A percentile compares a stretch with the other conserved stretches of the same genome.
Evolutionary conservation across 2,113 vertebrate species (phyloP).

Genomic region (Polypterus bichir): DNA sequence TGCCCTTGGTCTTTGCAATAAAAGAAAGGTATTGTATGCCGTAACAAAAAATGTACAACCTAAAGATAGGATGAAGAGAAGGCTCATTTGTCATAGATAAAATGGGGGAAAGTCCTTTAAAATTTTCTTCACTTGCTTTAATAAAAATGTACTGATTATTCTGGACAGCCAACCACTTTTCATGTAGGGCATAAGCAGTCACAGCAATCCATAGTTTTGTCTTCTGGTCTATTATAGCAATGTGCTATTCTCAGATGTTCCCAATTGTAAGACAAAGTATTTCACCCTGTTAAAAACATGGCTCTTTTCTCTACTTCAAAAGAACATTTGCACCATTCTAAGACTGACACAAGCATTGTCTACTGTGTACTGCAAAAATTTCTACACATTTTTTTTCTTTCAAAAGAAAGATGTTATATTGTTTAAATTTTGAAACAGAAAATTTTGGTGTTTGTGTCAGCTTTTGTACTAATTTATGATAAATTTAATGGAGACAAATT

Average conservation of each 20-base stretch:
- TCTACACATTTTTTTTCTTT: too few species aligned
- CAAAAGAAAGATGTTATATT: too few species aligned
- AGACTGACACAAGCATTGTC: too few species aligned
- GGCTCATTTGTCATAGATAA: slow-evolving; percentile 1
- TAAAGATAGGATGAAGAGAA: not conserved
- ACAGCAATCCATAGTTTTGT: not conserved
- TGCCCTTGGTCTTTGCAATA: not conserved
- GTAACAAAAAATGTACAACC: not conserved
- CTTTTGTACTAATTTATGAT: too few species aligned
- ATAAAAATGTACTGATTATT: not conserved
- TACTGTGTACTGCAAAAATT: too few species aligned
- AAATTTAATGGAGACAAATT: too few species aligned
- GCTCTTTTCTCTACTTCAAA: not conserved
- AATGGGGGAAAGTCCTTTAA: not conserved
- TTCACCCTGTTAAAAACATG: not conserved
- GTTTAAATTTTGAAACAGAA: too few species aligned
- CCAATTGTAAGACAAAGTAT: not conserved
- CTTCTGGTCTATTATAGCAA: not conserved
- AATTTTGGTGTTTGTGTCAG: too few species aligned
- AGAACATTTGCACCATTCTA: too few species aligned
- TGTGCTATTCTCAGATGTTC: slow-evolving; percentile 4
- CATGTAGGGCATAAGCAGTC: not conserved
- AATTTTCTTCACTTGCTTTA: not conserved
- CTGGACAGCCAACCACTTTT: not conserved
- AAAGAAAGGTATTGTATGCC: too few species aligned